Conservation (phyloP, 2,797 vertebrate species). For the Tapirus indicus region DNA sequence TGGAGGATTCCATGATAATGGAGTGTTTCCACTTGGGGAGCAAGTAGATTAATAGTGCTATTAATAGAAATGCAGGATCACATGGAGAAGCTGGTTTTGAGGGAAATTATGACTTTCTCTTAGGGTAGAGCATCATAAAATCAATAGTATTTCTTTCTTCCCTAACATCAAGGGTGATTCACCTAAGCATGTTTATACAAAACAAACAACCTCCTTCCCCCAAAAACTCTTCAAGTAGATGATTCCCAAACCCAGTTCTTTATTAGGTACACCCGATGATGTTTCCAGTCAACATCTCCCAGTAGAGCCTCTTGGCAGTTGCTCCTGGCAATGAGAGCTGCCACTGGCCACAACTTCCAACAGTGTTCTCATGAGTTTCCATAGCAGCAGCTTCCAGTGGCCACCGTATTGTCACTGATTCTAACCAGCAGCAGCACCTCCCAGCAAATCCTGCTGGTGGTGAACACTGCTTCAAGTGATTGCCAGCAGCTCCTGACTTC, state of each 20-base stretch:
- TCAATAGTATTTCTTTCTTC: neutral
- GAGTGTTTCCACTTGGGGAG: neutral
- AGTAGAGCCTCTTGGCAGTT: neutral
- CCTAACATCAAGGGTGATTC: slow-evolving; percentile 65
- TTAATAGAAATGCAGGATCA: slow-evolving; percentile 41
- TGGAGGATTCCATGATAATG: neutral
- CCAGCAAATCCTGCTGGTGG: neutral
- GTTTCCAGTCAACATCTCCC: slow-evolving; percentile 8
- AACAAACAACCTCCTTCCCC: slow-evolving; percentile 19
- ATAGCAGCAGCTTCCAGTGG: slow-evolving; percentile 16
- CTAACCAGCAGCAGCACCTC: neutral
- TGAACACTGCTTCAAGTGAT: neutral
- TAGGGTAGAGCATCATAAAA: neutral
- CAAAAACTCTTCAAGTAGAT: neutral
- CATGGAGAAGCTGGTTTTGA: slow-evolving; percentile 9
- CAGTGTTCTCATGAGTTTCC: neutral
- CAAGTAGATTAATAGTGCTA: slow-evolving; percentile 12
- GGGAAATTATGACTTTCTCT: slow-evolving; percentile 46
- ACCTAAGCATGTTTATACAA: slow-evolving; percentile 33
- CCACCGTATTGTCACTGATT: neutral
- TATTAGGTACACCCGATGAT: neutral
- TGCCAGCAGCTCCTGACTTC: neutral
- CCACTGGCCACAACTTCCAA: slow-evolving; percentile 12
- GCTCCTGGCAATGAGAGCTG: slow-evolving; percentile 35
- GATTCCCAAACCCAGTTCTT: slow-evolving; percentile 47